Percentiles rank a stretch among this genome's conserved stretches.
phyloP scores from a whole-genome alignment of 2,797 vertebrate species.

The Phalloptychus januarius region DNA sequence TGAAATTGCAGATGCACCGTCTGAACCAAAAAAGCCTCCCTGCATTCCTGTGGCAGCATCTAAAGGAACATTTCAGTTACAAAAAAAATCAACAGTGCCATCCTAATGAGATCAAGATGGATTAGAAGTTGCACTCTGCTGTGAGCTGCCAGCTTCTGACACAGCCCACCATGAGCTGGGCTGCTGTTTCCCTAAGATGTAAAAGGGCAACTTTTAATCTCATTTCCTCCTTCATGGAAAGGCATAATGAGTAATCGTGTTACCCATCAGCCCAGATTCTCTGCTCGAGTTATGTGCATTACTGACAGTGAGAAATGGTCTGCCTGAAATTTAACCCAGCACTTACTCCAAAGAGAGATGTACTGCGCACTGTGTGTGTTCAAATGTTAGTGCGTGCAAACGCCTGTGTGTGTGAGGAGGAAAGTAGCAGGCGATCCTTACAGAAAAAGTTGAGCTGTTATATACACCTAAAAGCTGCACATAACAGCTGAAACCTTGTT shows the following conservation, averaged over 20 bases:
- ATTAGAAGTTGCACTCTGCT: constrained; percentile 67
- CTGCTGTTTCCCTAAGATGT: constrained; percentile 56
- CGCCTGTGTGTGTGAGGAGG: constrained; percentile 12
- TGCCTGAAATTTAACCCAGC: constrained; percentile 69
- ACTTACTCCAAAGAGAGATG: constrained; percentile 55
- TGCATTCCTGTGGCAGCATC: constrained; percentile 74
- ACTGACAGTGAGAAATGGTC: constrained; percentile 74
- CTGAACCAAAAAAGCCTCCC: constrained; percentile 59
- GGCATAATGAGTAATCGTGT: constrained; percentile 71
- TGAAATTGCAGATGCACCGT: constrained; percentile 57
- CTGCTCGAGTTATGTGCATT: constrained; percentile 61
- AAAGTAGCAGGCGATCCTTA: constrained; percentile 23
- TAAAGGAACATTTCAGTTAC: constrained; percentile 71
- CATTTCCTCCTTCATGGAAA: constrained; percentile 66
- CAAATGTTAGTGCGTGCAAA: constrained; percentile 11
- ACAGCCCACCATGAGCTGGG: constrained; percentile 31
- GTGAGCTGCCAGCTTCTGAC: constrained; percentile 59
- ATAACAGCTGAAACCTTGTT: not conserved
- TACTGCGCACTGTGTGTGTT: constrained; percentile 20
- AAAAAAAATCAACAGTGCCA: constrained; percentile 48
- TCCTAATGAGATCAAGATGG: constrained; percentile 78
- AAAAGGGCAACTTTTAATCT: constrained; percentile 77
- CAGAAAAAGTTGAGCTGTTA: constrained; percentile 23
- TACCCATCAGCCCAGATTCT: constrained; percentile 63
- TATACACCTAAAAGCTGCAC: too few species aligned